phyloP scores from a whole-genome alignment of 2,888 invertebrate genomes.

The Protula sp. region DNA sequence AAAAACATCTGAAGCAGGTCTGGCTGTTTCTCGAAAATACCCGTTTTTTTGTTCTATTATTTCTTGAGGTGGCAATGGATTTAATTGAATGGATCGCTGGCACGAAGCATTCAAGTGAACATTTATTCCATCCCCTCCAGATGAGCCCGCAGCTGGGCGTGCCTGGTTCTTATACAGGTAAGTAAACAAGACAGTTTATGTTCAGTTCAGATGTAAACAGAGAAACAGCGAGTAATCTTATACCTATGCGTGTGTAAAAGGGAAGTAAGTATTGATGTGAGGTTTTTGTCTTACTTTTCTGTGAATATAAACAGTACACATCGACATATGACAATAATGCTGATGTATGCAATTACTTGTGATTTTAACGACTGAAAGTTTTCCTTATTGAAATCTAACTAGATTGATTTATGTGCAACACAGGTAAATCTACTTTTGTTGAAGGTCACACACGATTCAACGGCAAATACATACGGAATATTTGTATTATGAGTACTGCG shows the following conservation, averaged over 20 bases:
- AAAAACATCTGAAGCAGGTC: neutral
- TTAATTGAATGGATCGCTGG: neutral
- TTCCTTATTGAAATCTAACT: no score
- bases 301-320: neutral
- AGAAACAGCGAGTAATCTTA: no score
- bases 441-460: neutral
- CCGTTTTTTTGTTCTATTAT: no score
- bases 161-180: slow-evolving; percentile 1
- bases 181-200: no score
- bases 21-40: no score
- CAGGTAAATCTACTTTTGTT: neutral
- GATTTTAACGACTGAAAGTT: no score
- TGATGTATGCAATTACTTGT: no score
- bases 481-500: neutral
- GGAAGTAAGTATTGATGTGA: neutral
- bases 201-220: no score
- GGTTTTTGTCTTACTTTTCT: neutral
- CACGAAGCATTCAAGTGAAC: neutral
- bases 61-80: neutral
- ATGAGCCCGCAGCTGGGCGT: neutral
- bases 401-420: neutral
- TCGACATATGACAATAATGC: no score
- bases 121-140: neutral
- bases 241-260: no score
- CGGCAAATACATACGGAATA: neutral